phyloP scores from a whole-genome alignment of 1,140 invertebrate genomes.

The Bathynomus jamesi region DNA sequence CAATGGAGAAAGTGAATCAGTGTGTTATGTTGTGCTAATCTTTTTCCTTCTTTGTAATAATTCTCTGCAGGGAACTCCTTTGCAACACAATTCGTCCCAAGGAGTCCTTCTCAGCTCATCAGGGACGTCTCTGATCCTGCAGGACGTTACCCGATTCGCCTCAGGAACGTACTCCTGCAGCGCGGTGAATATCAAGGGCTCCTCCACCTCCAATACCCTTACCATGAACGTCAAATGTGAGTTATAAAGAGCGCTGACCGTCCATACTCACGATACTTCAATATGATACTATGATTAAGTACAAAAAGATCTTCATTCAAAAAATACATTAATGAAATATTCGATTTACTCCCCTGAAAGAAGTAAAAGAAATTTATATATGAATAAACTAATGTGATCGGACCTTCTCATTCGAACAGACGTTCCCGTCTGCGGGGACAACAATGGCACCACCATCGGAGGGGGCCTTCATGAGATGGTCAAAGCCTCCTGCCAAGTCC shows the following conservation, averaged over 20 bases:
- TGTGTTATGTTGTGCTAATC: too few species aligned
- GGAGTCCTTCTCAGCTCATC: conserved; percentile 70
- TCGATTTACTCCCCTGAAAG: too few species aligned
- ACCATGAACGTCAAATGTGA: conserved; percentile 81
- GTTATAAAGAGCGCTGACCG: too few species aligned
- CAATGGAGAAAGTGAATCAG: too few species aligned
- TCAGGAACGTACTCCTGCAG: conserved; percentile 76
- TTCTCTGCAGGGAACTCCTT: background rate
- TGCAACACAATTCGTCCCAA: conserved; percentile 4
- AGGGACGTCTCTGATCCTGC: conserved; percentile 60
- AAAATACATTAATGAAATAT: too few species aligned
- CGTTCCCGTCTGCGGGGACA: background rate
- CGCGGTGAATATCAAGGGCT: conserved; percentile 78
- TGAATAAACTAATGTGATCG: too few species aligned
- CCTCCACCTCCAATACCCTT: conserved; percentile 68
- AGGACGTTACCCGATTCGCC: conserved; percentile 64
- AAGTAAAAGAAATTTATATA: too few species aligned
- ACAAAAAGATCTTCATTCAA: too few species aligned
- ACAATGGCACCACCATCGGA: background rate
- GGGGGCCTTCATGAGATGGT: conserved; percentile 12
- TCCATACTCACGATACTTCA: too few species aligned
- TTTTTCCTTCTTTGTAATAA: too few species aligned
- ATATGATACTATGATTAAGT: too few species aligned
- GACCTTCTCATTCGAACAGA: too few species aligned
- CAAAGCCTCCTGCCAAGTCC: background rate